Evolutionary conservation across 2,797 vertebrate species (phyloP).

Genomic region (Amblyraja radiata): DNA sequence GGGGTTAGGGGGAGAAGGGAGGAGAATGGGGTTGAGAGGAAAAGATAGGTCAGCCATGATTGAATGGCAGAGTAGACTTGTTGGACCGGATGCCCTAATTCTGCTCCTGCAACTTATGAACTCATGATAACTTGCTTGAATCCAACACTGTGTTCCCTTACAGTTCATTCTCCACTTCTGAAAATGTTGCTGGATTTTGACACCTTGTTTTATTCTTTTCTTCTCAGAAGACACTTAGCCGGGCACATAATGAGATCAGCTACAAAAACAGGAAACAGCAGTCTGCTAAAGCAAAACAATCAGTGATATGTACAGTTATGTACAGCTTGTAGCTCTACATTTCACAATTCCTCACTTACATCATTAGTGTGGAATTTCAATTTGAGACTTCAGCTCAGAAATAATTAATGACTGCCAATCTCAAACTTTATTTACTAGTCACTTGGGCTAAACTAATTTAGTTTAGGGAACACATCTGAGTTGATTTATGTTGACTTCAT

Average conservation of each 20-base stretch:
- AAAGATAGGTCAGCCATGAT: too few relatives aligned
- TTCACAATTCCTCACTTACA: conserved; percentile 25
- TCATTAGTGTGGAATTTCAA: neutral
- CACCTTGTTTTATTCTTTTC: neutral
- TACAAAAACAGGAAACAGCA: neutral
- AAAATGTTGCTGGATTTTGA: neutral
- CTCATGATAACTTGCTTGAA: neutral
- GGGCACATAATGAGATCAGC: neutral
- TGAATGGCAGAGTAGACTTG: too few relatives aligned
- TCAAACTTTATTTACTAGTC: neutral
- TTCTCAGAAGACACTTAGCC: neutral
- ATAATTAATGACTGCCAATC: conserved; percentile 16
- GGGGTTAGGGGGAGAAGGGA: too few relatives aligned
- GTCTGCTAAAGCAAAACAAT: neutral
- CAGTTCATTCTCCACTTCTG: neutral
- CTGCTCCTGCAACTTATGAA: too few relatives aligned
- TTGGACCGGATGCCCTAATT: too few relatives aligned
- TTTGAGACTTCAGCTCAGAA: neutral
- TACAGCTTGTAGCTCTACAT: neutral
- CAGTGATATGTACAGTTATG: neutral
- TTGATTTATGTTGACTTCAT: neutral
- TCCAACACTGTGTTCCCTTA: neutral
- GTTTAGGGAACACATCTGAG: neutral
- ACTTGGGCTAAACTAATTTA: neutral
- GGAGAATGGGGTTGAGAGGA: too few relatives aligned